phyloP scores from a whole-genome alignment of 2,113 vertebrate genomes.

The Ceyx cyanopectus region DNA sequence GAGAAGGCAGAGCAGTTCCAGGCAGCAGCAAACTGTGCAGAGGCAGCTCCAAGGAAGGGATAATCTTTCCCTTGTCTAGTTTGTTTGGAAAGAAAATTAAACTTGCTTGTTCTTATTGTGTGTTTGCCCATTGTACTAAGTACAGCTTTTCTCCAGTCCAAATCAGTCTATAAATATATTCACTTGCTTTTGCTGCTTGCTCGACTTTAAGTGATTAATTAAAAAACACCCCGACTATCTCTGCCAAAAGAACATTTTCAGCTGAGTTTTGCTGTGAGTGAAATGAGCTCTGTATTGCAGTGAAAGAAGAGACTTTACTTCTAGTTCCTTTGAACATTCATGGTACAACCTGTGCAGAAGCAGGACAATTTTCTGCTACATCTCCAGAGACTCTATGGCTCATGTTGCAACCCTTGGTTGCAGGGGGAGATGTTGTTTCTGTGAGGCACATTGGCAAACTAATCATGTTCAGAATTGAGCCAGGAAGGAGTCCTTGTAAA shows the following conservation, averaged over 20 bases:
- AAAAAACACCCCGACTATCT: neutral
- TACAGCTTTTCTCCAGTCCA: neutral
- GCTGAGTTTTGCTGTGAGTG: neutral
- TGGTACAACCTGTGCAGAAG: neutral
- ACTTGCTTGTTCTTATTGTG: neutral
- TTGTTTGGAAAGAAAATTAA: conserved; percentile 29
- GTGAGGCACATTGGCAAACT: neutral
- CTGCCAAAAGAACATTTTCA: neutral
- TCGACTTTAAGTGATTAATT: neutral
- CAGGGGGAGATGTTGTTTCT: neutral
- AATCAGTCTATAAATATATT: neutral
- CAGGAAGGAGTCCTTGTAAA: neutral
- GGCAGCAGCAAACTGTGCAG: neutral
- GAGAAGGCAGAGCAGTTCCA: neutral
- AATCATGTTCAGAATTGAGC: neutral
- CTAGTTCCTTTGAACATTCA: neutral
- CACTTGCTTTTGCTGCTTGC: neutral
- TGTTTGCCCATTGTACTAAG: conserved; percentile 35
- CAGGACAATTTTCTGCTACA: neutral
- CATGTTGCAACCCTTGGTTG: neutral
- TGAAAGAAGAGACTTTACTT: neutral
- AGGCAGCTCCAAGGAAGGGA: neutral
- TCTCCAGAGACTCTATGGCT: neutral
- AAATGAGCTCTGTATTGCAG: neutral
- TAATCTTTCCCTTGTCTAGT: conserved; percentile 39